These are phyloP conservation scores for Nothobranchius kuhntae DNA, from an alignment of 2,113 vertebrate genomes.

Conservation along the genomic window DNA sequence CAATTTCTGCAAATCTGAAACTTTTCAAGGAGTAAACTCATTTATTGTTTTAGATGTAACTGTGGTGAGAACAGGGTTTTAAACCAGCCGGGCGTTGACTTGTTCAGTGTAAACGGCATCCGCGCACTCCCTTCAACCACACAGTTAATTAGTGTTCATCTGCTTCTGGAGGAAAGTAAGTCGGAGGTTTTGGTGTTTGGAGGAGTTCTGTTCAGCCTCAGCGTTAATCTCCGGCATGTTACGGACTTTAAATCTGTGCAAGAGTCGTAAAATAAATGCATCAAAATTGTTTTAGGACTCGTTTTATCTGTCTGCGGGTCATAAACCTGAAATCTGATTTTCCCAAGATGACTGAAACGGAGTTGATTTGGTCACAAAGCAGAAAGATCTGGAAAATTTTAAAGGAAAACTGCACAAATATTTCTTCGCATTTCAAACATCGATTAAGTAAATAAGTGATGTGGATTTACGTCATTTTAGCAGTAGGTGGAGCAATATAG, in stretches of 20 bases:
- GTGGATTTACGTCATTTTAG: no score
- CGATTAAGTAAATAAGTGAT: no score
- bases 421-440: no score
- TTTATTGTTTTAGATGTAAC: neutral
- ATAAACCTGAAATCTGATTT: no score
- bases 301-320: no score
- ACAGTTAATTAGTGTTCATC: slow-evolving; percentile 33
- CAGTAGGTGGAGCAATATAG: no score
- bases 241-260: neutral
- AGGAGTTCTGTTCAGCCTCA: slow-evolving; percentile 9
- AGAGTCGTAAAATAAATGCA: neutral
- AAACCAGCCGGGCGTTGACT: slow-evolving; percentile 54
- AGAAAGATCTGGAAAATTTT: no score
- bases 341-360: no score
- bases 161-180: slow-evolving; percentile 7
- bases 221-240: neutral
- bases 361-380: no score
- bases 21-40: neutral
- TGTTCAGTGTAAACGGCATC: slow-evolving; percentile 58
- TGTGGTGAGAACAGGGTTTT: neutral
- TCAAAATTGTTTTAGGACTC: neutral
- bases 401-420: no score
- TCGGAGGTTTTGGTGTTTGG: slow-evolving; percentile 5
- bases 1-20: neutral
- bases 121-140: slow-evolving; percentile 22